Conservation (phyloP, 1,140 invertebrate genomes). For the Leptestheria dahalacensis region DNA sequence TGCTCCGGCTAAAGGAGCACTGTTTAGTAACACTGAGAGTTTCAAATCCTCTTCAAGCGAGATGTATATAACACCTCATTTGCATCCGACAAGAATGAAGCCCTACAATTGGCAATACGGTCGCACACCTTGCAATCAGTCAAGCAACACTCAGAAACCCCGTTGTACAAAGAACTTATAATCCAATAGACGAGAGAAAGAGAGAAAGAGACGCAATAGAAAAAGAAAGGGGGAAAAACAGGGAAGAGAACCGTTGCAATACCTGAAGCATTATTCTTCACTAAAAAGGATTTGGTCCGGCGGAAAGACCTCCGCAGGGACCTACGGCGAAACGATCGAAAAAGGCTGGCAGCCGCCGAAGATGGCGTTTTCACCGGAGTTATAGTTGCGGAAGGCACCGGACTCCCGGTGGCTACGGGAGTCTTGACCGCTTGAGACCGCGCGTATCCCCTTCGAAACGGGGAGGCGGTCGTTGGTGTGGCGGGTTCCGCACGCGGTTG, state of each 20-base stretch:
- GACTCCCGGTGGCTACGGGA: not conserved
- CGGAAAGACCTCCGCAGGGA: conserved; percentile 19
- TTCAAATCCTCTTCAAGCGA: too few relatives aligned
- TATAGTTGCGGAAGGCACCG: not conserved
- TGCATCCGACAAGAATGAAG: not conserved
- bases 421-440: not conserved
- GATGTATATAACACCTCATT: not conserved
- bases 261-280: conserved; percentile 11
- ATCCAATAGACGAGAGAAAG: not conserved
- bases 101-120: not conserved
- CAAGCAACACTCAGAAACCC: not conserved
- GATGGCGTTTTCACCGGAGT: conserved; percentile 8
- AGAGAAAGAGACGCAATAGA: not conserved
- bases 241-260: not conserved
- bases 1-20: not conserved
- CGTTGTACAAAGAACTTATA: not conserved
- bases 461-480: too few relatives aligned
- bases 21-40: not conserved
- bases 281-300: conserved; percentile 17
- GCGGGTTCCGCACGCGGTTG: not conserved
- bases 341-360: conserved; percentile 10
- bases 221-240: not conserved
- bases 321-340: conserved; percentile 13
- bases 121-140: not conserved
- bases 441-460: too few relatives aligned